phyloP scores from a whole-genome alignment of 2,888 invertebrate genomes.

The Chrysomela aeneicollis region DNA sequence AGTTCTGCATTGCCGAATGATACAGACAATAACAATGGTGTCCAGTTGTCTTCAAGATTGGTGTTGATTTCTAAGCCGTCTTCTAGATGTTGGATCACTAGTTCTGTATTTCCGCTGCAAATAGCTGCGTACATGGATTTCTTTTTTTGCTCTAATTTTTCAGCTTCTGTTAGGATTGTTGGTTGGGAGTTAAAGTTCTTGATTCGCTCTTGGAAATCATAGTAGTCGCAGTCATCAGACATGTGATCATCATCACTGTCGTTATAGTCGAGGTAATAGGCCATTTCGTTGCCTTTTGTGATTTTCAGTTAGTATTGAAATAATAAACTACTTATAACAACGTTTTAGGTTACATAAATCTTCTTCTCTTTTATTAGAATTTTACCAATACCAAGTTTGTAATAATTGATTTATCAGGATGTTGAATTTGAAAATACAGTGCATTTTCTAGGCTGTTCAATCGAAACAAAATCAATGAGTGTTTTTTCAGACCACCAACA shows the following conservation, averaged over 20 bases:
- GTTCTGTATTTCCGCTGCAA: slow-evolving; percentile 36
- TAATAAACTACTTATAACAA: too few species aligned
- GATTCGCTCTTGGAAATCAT: slow-evolving; percentile 16
- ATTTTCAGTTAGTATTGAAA: neutral
- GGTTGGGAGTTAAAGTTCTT: slow-evolving; percentile 14
- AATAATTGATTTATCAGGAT: too few species aligned
- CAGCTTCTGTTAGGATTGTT: slow-evolving; percentile 34
- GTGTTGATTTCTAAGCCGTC: slow-evolving; percentile 59
- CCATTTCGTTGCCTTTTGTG: neutral
- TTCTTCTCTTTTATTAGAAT: neutral
- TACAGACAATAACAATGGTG: slow-evolving; percentile 68
- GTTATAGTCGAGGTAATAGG: neutral
- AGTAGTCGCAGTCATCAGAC: slow-evolving; percentile 32
- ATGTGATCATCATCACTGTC: slow-evolving; percentile 10
- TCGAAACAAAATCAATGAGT: neutral
- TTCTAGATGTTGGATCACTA: slow-evolving; percentile 45
- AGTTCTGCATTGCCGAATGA: slow-evolving; percentile 66
- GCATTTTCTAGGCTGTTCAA: too few species aligned
- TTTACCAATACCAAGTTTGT: too few species aligned
- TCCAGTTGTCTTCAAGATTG: slow-evolving; percentile 67
- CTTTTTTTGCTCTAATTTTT: slow-evolving; percentile 32
- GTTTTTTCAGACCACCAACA: slow-evolving; percentile 54
- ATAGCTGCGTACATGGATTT: slow-evolving; percentile 42
- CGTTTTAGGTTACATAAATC: neutral
- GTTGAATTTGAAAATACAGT: too few species aligned